Evolutionary conservation across 1,140 invertebrate species (phyloP).

Genomic region (Arion vulgaris): DNA sequence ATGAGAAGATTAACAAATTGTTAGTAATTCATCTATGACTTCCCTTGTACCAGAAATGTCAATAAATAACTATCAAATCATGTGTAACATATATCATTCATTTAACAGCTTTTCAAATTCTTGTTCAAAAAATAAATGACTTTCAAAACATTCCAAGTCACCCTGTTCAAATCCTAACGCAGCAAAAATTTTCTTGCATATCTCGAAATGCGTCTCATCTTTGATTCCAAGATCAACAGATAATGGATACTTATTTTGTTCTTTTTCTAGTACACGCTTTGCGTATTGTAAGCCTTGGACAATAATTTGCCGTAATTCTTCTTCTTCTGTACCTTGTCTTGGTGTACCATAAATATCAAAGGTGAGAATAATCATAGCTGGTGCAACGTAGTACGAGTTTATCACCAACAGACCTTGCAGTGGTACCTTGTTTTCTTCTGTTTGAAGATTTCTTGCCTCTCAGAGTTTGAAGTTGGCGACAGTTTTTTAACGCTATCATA

Average conservation of each 20-base stretch:
- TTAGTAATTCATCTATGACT: no score
- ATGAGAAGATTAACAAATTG: no score
- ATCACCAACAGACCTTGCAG: background rate
- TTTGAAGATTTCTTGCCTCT: no score
- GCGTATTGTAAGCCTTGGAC: background rate
- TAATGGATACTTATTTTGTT: background rate
- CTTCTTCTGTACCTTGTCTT: background rate
- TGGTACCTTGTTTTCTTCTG: background rate
- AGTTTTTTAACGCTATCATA: background rate
- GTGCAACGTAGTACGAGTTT: background rate
- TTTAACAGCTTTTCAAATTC: background rate
- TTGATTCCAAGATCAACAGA: background rate
- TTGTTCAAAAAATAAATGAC: background rate
- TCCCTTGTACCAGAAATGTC: no score
- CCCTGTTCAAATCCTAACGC: background rate
- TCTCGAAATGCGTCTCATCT: background rate
- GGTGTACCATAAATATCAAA: background rate
- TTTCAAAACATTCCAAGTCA: background rate
- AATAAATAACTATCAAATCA: no score
- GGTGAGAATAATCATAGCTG: background rate
- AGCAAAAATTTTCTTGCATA: background rate
- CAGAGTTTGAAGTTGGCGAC: background rate
- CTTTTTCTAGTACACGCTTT: background rate
- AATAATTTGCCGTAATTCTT: background rate
- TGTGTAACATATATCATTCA: background rate